Evolutionary conservation across 2,888 invertebrate species (phyloP).

Genomic region (Galerucella calmariensis): DNA sequence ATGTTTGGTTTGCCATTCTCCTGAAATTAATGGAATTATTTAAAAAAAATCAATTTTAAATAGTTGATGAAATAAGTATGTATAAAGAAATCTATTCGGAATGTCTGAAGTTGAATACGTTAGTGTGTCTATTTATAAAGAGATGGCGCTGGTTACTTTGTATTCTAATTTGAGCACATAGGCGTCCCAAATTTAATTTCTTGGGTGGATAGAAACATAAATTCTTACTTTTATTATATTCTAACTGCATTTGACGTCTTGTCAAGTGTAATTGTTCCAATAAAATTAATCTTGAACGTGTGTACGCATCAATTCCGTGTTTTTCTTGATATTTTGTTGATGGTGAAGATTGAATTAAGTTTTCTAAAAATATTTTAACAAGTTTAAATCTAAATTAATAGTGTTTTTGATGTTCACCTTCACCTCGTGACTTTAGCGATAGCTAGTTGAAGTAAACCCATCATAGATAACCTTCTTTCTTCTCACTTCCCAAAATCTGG

Average conservation of each 20-base stretch:
- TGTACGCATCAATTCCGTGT: background rate
- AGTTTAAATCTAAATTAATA: too few relatives aligned
- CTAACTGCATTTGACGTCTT: constrained; percentile 9
- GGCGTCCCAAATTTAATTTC: background rate
- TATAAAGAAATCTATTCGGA: background rate
- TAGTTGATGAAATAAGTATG: background rate
- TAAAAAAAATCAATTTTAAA: background rate
- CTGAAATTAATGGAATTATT: background rate
- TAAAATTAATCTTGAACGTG: constrained; percentile 6
- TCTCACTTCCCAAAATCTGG: constrained; percentile 44
- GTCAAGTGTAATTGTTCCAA: constrained; percentile 19
- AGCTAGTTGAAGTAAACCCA: background rate
- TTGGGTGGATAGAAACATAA: background rate
- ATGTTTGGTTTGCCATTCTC: constrained; percentile 7
- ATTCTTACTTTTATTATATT: constrained; percentile 19
- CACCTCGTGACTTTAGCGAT: too few relatives aligned
- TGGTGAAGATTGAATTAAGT: background rate
- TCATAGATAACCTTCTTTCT: background rate
- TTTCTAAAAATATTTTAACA: constrained; percentile 11
- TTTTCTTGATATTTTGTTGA: background rate
- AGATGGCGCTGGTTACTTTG: constrained; percentile 1
- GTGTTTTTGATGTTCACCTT: too few relatives aligned
- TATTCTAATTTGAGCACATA: background rate
- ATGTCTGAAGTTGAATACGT: background rate
- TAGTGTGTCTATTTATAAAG: background rate